Conservation (phyloP, 2,797 vertebrate genomes). For the Muscicapa striata region DNA sequence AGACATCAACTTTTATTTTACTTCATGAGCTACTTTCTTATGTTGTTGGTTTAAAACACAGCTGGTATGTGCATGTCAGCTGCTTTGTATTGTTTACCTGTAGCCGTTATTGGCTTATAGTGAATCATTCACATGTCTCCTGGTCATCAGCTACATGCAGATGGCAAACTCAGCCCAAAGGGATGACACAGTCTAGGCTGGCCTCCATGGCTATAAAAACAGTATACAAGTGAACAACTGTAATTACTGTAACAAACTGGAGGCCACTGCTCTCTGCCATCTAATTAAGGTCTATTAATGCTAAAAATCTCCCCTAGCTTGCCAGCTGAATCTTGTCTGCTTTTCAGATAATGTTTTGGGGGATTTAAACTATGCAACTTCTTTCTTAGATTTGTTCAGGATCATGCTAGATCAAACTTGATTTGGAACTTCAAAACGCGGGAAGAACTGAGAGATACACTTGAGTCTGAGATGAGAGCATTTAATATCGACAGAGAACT, state of each 20-base stretch:
- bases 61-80: neutral
- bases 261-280: neutral
- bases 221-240: neutral
- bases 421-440: conserved; percentile 99
- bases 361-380: neutral
- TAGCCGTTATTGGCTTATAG: neutral
- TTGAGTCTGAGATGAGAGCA: conserved; percentile 96
- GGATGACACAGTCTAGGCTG: neutral
- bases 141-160: neutral
- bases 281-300: neutral
- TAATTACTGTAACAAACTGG: neutral
- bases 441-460: conserved; percentile 94
- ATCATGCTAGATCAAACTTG: conserved; percentile 93
- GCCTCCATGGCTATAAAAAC: neutral
- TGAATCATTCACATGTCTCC: neutral
- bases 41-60: neutral
- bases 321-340: neutral
- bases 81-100: neutral
- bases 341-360: neutral
- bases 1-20: neutral
- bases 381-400: conserved; percentile 88
- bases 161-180: neutral
- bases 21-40: neutral
- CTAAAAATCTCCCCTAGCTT: neutral
- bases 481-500: conserved; percentile 95